phyloP scores from a whole-genome alignment of 2,113 vertebrate species.

The Equus przewalskii region DNA sequence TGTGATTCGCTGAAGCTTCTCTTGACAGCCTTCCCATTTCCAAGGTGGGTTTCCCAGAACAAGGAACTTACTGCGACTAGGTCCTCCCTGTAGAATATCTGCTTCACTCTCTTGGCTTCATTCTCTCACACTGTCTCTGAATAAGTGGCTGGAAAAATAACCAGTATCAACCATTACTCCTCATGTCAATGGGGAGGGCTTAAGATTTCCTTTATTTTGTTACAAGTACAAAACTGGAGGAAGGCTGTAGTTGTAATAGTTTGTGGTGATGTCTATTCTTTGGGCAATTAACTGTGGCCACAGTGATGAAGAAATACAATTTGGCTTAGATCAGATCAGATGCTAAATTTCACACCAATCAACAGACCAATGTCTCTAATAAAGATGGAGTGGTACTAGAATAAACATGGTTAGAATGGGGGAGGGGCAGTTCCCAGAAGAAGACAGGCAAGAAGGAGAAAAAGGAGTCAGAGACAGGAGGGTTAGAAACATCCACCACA shows the following conservation, averaged over 20 bases:
- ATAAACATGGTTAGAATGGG: not conserved
- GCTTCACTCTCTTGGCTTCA: not conserved
- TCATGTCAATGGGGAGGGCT: not conserved
- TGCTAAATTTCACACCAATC: not conserved
- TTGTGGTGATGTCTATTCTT: not conserved
- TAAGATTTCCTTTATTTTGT: not conserved
- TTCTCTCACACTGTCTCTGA: not conserved
- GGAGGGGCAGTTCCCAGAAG: not conserved
- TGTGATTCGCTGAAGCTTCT: not conserved
- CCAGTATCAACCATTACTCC: not conserved
- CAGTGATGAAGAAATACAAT: not conserved
- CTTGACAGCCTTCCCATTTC: not conserved
- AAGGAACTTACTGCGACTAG: not conserved
- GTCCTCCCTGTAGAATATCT: not conserved
- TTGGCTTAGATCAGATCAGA: not conserved
- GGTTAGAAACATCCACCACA: not conserved
- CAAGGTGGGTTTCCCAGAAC: not conserved
- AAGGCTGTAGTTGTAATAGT: not conserved
- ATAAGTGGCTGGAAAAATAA: not conserved
- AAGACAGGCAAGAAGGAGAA: not conserved
- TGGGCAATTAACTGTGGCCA: not conserved
- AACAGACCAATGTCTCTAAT: not conserved
- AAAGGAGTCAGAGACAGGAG: rapidly evolving
- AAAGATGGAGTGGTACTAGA: not conserved
- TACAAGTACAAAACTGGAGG: not conserved